Evolutionary conservation across 2,797 vertebrate genomes (phyloP).

Genomic region (Sebastes diploproa): DNA sequence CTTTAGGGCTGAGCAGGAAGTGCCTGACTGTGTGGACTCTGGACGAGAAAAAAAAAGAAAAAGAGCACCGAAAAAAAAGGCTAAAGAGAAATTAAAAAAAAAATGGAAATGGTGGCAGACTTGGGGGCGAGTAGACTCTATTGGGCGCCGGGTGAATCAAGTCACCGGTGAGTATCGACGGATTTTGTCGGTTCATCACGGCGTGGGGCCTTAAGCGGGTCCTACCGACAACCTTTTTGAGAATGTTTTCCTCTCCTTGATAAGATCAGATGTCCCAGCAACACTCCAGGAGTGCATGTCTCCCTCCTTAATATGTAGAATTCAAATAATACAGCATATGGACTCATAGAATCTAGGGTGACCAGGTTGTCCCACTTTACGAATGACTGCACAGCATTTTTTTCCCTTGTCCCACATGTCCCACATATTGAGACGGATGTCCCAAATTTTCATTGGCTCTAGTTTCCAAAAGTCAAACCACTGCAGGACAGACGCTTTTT

Average conservation of each 20-base stretch:
- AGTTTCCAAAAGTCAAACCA: too few species aligned
- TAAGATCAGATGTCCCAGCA: neutral
- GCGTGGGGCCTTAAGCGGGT: slow-evolving; percentile 81
- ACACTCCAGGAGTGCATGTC: neutral
- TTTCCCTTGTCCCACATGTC: too few species aligned
- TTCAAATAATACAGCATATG: neutral
- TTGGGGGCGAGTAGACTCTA: slow-evolving; percentile 77
- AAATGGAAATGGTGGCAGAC: slow-evolving; percentile 84
- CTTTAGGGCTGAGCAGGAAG: slow-evolving; percentile 93
- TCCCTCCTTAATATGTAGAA: neutral
- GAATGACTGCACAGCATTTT: too few species aligned
- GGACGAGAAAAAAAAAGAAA: slow-evolving; percentile 51
- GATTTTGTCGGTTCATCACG: slow-evolving; percentile 49
- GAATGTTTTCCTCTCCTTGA: too few species aligned
- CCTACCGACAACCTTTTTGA: slow-evolving; percentile 49
- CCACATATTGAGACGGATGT: too few species aligned
- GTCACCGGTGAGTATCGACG: slow-evolving; percentile 84
- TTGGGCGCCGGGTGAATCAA: slow-evolving; percentile 81
- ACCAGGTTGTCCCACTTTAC: too few species aligned
- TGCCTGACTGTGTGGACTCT: slow-evolving; percentile 79
- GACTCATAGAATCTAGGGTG: neutral
- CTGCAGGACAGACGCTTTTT: too few species aligned
- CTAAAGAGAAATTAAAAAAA: slow-evolving; percentile 37
- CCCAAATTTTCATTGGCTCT: too few species aligned
- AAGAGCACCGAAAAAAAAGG: slow-evolving; percentile 8